phyloP scores from a whole-genome alignment of 2,888 invertebrate species.

The Dasypogon diadema region DNA sequence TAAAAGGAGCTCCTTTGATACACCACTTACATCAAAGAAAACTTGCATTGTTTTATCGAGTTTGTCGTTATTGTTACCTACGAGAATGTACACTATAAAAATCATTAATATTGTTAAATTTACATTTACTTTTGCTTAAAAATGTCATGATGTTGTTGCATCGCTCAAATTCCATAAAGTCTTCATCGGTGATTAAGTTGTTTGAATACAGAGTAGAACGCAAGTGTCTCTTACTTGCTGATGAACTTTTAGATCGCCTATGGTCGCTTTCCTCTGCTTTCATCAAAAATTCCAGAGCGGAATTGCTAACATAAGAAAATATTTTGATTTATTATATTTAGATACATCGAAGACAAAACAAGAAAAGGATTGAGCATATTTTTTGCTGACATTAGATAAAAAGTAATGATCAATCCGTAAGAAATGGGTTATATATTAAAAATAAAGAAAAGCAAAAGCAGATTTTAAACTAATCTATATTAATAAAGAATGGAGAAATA shows the following conservation, averaged over 20 bases:
- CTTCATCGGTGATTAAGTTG: constrained; percentile 77
- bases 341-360: no score
- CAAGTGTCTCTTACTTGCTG: constrained; percentile 70
- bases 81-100: no score
- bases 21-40: constrained; percentile 91
- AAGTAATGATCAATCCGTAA: no score
- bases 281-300: constrained; percentile 83
- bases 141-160: constrained; percentile 96
- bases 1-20: constrained; percentile 81
- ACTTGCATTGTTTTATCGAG: constrained; percentile 65
- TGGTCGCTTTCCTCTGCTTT: constrained; percentile 79
- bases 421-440: no score
- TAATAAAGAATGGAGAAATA: no score
- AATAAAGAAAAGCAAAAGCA: no score
- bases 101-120: no score
- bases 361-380: no score
- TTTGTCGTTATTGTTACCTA: constrained; percentile 61
- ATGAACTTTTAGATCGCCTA: constrained; percentile 60
- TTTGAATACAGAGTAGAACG: constrained; percentile 71
- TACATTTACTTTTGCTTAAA: constrained; percentile 80
- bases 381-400: no score
- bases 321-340: no score
- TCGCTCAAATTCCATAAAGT: constrained; percentile 84
- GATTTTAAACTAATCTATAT: no score
- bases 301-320: no score